phyloP scores from a whole-genome alignment of 1,140 invertebrate species.

The Zeugodacus cucurbitae region DNA sequence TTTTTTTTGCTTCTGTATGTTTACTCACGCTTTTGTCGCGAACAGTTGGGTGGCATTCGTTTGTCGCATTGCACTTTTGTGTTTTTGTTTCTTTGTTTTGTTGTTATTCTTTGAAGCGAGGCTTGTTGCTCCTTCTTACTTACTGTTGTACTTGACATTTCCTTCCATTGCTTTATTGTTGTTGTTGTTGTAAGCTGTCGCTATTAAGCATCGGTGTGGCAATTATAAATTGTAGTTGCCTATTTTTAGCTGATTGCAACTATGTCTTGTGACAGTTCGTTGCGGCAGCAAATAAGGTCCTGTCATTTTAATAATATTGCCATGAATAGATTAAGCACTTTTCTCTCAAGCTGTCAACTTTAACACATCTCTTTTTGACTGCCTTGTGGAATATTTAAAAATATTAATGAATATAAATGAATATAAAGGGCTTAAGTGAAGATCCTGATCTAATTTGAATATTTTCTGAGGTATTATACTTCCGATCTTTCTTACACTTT shows the following conservation, averaged over 20 bases:
- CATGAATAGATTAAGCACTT: background rate
- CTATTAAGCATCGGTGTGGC: background rate
- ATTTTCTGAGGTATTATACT: too few relatives aligned
- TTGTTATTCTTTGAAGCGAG: background rate
- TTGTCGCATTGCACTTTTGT: background rate
- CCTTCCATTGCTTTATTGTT: background rate
- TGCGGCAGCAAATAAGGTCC: background rate
- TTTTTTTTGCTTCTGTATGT: background rate
- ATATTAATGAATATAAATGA: too few relatives aligned
- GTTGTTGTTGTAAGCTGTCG: background rate
- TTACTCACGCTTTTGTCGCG: slow-evolving; percentile 1
- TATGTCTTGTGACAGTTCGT: background rate
- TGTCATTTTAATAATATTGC: background rate
- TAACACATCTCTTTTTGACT: too few relatives aligned
- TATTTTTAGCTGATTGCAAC: background rate
- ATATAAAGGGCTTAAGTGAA: too few relatives aligned
- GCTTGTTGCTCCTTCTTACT: background rate
- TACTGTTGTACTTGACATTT: background rate
- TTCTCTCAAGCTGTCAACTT: too few relatives aligned
- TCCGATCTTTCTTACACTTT: too few relatives aligned
- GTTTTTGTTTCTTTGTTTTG: background rate
- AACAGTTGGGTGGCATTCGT: background rate
- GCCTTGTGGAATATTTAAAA: too few relatives aligned
- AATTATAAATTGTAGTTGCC: slow-evolving; percentile 20
- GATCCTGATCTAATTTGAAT: too few relatives aligned